Percentiles rank a stretch among this genome's conserved stretches.
phyloP scores from a whole-genome alignment of 2,888 invertebrate species.

The Hecatera dysodea region DNA sequence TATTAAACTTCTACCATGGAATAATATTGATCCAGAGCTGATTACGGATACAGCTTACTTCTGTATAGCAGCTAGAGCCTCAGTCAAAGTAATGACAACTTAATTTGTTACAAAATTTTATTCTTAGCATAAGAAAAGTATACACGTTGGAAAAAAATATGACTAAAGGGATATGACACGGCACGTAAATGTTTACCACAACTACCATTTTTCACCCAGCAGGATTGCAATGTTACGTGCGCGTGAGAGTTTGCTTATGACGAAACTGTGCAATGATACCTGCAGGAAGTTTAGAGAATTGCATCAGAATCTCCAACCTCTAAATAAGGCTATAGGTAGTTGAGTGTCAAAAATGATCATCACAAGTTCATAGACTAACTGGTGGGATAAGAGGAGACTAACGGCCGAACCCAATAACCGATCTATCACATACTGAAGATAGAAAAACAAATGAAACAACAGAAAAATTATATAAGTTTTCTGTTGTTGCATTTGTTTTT shows the following conservation, averaged over 20 bases:
- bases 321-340: background rate
- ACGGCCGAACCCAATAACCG: no score
- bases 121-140: conserved; percentile 1
- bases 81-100: no score
- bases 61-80: background rate
- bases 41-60: background rate
- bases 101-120: background rate
- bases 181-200: conserved; percentile 3
- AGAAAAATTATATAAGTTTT: no score
- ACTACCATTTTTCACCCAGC: conserved; percentile 6
- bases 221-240: conserved; percentile 13
- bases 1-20: background rate
- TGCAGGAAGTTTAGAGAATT: background rate
- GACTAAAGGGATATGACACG: background rate
- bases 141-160: background rate
- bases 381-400: background rate
- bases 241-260: background rate
- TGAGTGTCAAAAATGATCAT: background rate
- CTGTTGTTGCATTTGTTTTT: no score
- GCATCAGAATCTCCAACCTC: background rate
- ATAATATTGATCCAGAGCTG: background rate
- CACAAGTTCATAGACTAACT: background rate
- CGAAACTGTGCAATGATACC: background rate
- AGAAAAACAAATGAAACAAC: no score
- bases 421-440: no score